phyloP scores from a whole-genome alignment of 2,113 vertebrate genomes.

The Galbula dea region DNA sequence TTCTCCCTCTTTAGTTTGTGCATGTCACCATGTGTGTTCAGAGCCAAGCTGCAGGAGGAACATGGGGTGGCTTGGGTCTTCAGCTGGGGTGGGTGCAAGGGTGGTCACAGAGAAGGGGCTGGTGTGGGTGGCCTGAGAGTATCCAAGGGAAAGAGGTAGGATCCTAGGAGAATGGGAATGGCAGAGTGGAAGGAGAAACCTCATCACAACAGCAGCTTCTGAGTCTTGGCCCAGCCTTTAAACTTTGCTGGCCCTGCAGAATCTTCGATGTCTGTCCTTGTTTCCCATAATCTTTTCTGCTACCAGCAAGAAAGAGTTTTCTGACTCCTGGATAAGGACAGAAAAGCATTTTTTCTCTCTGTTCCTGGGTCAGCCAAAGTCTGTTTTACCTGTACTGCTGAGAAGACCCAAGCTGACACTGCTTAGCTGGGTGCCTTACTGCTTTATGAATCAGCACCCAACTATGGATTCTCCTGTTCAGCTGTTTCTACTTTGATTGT shows the following conservation, averaged over 20 bases:
- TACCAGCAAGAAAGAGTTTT: not conserved
- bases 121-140: not conserved
- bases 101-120: not conserved
- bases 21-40: not conserved
- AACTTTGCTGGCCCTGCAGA: not conserved
- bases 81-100: not conserved
- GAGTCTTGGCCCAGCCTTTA: not conserved
- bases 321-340: not conserved
- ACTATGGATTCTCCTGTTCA: not conserved
- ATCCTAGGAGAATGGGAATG: not conserved
- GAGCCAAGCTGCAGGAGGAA: not conserved
- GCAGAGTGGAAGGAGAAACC: not conserved
- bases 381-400: not conserved
- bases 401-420: not conserved
- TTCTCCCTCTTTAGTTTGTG: not conserved
- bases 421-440: not conserved
- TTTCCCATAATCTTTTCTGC: not conserved
- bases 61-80: not conserved
- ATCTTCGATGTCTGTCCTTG: not conserved
- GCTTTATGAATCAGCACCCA: not conserved
- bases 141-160: fast-evolving
- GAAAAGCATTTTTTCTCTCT: not conserved
- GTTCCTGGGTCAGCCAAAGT: not conserved
- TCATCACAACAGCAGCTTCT: not conserved
- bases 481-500: not conserved